phyloP scores from a whole-genome alignment of 2,113 vertebrate genomes.

The Pampusana beccarii region DNA sequence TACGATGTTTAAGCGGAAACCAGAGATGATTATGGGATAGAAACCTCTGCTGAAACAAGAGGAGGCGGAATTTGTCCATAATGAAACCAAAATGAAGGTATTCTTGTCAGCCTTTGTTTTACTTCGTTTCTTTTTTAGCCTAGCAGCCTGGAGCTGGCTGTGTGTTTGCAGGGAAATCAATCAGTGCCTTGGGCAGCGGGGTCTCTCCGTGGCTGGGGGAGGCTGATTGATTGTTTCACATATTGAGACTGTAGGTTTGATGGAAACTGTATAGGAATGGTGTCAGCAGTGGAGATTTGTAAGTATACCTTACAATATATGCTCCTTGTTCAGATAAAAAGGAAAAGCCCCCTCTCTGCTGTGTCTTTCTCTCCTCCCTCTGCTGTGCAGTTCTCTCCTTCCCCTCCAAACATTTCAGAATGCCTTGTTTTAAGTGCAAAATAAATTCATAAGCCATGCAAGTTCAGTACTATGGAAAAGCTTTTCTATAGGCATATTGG shows the following conservation, averaged over 20 bases:
- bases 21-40: background rate
- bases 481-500: background rate
- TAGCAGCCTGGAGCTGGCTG: background rate
- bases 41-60: background rate
- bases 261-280: background rate
- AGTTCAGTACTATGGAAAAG: background rate
- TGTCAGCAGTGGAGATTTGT: background rate
- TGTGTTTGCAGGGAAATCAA: background rate
- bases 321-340: background rate
- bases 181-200: background rate
- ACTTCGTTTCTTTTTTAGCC: background rate
- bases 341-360: background rate
- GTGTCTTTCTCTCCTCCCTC: background rate
- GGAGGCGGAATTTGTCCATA: background rate
- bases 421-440: background rate
- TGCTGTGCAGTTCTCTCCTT: background rate
- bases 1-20: background rate
- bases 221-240: constrained; percentile 9
- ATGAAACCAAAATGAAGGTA: background rate
- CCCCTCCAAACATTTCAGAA: background rate
- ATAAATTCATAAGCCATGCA: background rate
- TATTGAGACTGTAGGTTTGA: constrained; percentile 15
- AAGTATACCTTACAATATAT: background rate
- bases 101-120: background rate
- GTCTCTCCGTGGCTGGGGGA: background rate